Conservation (phyloP, 2,888 invertebrate species). For the Julus scanicus region DNA sequence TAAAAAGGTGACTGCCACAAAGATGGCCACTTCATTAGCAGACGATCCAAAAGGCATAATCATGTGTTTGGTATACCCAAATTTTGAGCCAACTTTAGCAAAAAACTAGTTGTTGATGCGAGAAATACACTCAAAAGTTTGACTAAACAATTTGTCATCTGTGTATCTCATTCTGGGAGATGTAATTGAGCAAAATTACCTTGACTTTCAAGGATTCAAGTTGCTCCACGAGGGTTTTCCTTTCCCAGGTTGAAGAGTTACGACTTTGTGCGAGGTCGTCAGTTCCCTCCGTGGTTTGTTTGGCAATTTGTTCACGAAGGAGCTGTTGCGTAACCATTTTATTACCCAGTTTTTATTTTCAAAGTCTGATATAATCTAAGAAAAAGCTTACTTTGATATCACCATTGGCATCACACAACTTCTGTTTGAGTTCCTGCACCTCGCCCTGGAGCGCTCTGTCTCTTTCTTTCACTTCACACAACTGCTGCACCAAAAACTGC, state of each 20-base stretch:
- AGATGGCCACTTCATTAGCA: no score
- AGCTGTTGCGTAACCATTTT: conserved; percentile 61
- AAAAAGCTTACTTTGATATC: conserved; percentile 66
- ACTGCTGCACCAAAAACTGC: conserved; percentile 59
- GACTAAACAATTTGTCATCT: no score
- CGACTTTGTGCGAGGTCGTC: conserved; percentile 59
- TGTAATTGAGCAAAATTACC: conserved; percentile 65
- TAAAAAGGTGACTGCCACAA: no score
- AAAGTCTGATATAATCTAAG: background rate
- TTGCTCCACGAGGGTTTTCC: conserved; percentile 76
- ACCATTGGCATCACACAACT: conserved; percentile 70
- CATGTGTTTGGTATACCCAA: no score
- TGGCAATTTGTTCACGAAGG: conserved; percentile 66
- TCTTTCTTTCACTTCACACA: conserved; percentile 69
- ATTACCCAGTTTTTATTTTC: background rate
- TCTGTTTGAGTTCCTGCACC: conserved; percentile 78
- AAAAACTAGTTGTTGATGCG: no score
- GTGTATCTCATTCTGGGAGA: background rate
- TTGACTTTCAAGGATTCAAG: conserved; percentile 75
- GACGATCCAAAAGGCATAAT: no score
- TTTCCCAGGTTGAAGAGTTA: conserved; percentile 71
- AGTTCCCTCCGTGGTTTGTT: conserved; percentile 64
- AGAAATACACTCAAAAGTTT: no score
- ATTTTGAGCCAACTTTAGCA: no score
- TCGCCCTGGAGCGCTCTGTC: conserved; percentile 71